These are phyloP conservation scores for Piliocolobus tephrosceles DNA, from an alignment of 2,113 vertebrate species.

Conservation along the genomic window DNA sequence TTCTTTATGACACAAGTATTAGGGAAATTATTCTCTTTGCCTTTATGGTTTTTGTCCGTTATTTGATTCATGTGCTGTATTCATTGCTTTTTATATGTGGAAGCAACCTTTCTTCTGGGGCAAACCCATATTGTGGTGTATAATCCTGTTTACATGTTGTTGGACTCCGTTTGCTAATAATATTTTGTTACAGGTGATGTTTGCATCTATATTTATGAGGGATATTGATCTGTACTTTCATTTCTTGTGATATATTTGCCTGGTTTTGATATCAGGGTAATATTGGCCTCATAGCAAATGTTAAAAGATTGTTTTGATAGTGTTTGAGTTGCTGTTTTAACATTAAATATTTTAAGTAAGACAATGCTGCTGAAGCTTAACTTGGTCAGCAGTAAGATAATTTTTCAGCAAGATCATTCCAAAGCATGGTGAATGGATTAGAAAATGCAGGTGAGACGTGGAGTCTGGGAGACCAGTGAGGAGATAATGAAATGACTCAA, in stretches of 20 bases:
- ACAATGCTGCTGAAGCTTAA: not conserved
- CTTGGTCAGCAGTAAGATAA: not conserved
- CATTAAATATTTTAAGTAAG: not conserved
- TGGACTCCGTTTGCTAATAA: not conserved
- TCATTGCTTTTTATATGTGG: not conserved
- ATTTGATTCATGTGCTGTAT: not conserved
- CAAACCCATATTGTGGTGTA: not conserved
- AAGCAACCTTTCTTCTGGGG: not conserved
- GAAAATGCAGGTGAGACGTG: not conserved
- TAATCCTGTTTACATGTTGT: slow-evolving; percentile 1
- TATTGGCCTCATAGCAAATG: not conserved
- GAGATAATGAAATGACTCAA: not conserved
- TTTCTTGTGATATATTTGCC: not conserved
- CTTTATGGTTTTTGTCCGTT: not conserved
- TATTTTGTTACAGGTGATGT: not conserved
- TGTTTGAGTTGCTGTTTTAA: too few species aligned
- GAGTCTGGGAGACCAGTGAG: not conserved
- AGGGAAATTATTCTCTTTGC: slow-evolving; percentile 13
- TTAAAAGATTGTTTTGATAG: not conserved
- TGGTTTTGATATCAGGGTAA: not conserved
- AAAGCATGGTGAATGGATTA: not conserved
- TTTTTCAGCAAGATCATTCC: not conserved
- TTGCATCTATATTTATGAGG: not conserved
- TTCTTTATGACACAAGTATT: not conserved
- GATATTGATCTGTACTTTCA: not conserved